phyloP scores from a whole-genome alignment of 2,113 vertebrate species.

The Leptosomus discolor region DNA sequence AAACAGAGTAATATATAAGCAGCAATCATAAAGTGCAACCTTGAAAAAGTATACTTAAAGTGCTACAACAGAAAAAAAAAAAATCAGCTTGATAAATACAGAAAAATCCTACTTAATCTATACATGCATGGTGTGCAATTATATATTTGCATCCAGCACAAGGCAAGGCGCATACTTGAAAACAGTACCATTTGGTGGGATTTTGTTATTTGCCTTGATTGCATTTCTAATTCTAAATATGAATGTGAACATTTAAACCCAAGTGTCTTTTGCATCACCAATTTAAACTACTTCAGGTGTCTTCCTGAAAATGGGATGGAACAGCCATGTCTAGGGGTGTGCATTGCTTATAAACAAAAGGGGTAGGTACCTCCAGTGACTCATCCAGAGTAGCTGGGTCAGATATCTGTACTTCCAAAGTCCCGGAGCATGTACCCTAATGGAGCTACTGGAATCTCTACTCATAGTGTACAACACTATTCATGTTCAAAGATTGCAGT shows the following conservation, averaged over 20 bases:
- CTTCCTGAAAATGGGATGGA: neutral
- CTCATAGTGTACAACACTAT: neutral
- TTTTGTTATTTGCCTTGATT: slow-evolving; percentile 54
- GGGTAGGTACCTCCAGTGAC: neutral
- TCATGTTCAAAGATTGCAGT: neutral
- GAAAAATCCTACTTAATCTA: slow-evolving; percentile 25
- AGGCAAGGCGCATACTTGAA: slow-evolving; percentile 20
- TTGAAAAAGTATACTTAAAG: neutral
- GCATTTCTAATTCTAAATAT: slow-evolving; percentile 52
- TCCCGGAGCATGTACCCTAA: neutral
- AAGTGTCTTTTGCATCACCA: slow-evolving; percentile 16
- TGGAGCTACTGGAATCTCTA: neutral
- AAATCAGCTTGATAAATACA: slow-evolving; percentile 1
- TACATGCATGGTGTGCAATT: slow-evolving; percentile 20
- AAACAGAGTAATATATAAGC: slow-evolving; percentile 1
- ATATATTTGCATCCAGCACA: slow-evolving; percentile 20
- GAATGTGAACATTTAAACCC: slow-evolving; percentile 27
- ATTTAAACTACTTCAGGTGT: slow-evolving; percentile 36
- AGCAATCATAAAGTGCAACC: neutral
- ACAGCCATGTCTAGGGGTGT: neutral
- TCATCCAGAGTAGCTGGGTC: neutral
- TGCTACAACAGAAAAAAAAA: neutral
- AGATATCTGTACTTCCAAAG: neutral
- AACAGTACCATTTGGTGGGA: slow-evolving; percentile 38
- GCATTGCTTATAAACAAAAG: neutral